phyloP scores from a whole-genome alignment of 2,797 vertebrate genomes.

The Premnoplex brunnescens region DNA sequence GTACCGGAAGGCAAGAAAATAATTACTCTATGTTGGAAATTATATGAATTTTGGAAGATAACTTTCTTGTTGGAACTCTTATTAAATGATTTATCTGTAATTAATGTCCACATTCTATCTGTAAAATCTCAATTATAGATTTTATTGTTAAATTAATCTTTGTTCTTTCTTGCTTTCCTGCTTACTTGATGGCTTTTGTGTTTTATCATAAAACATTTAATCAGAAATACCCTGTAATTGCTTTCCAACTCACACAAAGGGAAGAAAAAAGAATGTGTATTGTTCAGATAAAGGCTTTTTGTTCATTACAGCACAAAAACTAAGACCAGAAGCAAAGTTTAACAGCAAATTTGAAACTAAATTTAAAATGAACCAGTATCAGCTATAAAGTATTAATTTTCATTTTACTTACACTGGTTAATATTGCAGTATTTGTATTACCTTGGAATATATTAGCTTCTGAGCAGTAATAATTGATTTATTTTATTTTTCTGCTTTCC shows the following conservation, averaged over 20 bases:
- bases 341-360: constrained; percentile 1
- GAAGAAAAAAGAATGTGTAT: constrained; percentile 24
- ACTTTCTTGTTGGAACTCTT: constrained; percentile 53
- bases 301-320: neutral
- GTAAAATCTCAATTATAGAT: constrained; percentile 63
- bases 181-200: constrained; percentile 14
- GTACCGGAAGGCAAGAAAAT: constrained; percentile 48
- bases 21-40: constrained; percentile 35
- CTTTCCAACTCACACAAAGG: constrained; percentile 31
- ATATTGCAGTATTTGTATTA: constrained; percentile 13
- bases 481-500: constrained; percentile 30
- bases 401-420: neutral
- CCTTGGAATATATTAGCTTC: neutral
- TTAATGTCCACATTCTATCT: constrained; percentile 55
- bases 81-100: constrained; percentile 58
- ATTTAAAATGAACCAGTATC: neutral
- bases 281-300: neutral
- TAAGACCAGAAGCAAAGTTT: constrained; percentile 4
- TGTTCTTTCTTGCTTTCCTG: constrained; percentile 46
- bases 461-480: constrained; percentile 22
- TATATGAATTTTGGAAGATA: constrained; percentile 42
- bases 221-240: constrained; percentile 54
- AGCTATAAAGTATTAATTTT: neutral
- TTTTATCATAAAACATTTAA: constrained; percentile 46
- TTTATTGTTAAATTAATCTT: constrained; percentile 66